These are phyloP conservation scores for Anas capensis DNA, from an alignment of 2,797 vertebrate species.

Conservation along the genomic window DNA sequence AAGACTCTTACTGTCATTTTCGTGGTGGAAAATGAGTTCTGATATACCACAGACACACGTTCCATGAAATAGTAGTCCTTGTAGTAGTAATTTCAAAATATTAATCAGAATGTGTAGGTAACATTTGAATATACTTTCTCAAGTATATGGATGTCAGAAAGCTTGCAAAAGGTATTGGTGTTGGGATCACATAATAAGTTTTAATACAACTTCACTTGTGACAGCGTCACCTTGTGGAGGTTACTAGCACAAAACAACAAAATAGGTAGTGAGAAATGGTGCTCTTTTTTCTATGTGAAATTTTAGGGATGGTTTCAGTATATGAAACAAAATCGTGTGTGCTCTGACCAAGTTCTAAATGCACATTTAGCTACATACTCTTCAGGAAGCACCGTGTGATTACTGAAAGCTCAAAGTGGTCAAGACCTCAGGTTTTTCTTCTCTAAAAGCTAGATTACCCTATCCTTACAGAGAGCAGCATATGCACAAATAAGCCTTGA, in stretches of 20 bases:
- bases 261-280: background rate
- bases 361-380: background rate
- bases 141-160: background rate
- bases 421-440: background rate
- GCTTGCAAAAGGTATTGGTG: background rate
- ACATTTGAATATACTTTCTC: background rate
- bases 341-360: background rate
- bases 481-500: constrained; percentile 66
- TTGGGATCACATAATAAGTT: background rate
- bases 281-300: background rate
- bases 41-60: background rate
- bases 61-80: background rate
- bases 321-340: background rate
- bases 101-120: background rate
- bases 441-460: background rate
- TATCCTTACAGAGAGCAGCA: constrained; percentile 30
- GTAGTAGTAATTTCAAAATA: background rate
- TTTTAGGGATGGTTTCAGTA: background rate
- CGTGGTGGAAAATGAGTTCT: background rate
- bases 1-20: background rate
- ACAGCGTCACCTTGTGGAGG: background rate
- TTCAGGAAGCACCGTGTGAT: background rate
- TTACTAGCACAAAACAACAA: background rate
- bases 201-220: background rate
- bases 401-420: background rate